Evolutionary conservation across 2,113 vertebrate species (phyloP).

Genomic region (Scortum barcoo): DNA sequence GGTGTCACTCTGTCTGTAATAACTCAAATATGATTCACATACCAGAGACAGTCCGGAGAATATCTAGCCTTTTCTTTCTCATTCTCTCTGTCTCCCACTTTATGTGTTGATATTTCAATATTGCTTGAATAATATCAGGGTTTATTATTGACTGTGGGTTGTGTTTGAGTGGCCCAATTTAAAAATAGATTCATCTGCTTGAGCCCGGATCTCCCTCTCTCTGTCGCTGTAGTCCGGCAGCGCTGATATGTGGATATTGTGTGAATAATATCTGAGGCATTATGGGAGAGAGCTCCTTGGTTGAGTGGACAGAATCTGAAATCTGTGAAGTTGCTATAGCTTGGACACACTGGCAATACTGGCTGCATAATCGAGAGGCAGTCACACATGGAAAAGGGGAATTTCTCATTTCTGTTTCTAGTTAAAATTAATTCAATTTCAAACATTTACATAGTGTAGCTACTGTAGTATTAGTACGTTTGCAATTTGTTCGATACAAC

Average conservation of each 20-base stretch:
- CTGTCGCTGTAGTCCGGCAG: conserved; percentile 14
- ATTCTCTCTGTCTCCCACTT: conserved; percentile 20
- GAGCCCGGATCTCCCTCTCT: conserved; percentile 11
- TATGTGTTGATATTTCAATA: conserved; percentile 68
- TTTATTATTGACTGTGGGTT: conserved; percentile 72
- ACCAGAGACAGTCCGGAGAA: conserved; percentile 19
- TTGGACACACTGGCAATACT: not conserved
- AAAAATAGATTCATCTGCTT: conserved; percentile 64
- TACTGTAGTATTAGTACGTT: not conserved
- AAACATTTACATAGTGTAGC: not conserved
- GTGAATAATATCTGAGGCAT: conserved; percentile 48
- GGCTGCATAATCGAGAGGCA: conserved; percentile 23
- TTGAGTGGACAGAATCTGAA: conserved; percentile 42
- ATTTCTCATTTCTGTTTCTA: not conserved
- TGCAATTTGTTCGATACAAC: not conserved
- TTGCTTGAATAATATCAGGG: conserved; percentile 63
- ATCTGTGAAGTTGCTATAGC: conserved; percentile 27
- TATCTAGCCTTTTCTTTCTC: conserved; percentile 24
- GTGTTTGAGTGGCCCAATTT: conserved; percentile 63
- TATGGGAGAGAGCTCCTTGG: conserved; percentile 23
- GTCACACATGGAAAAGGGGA: conserved; percentile 17
- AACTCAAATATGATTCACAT: too few species aligned
- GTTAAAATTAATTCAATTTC: not conserved
- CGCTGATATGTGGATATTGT: conserved; percentile 53
- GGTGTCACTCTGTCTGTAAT: not conserved